A percentile compares a stretch with the other conserved stretches of the same genome.
Evolutionary conservation across 2,888 invertebrate species (phyloP).

Genomic region (Leptinotarsa haldemani): DNA sequence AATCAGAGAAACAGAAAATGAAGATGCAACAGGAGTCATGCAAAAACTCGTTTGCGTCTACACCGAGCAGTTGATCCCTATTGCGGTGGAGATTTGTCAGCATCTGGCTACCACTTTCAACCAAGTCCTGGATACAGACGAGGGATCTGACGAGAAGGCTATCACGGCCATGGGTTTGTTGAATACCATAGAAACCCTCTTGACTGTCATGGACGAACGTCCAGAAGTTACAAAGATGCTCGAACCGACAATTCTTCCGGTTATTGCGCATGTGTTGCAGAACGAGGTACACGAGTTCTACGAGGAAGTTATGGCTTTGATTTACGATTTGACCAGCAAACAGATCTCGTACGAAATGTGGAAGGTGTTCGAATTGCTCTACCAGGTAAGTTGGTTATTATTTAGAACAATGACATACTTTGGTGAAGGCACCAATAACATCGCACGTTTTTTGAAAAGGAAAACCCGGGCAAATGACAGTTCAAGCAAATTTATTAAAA

Average conservation of each 20-base stretch:
- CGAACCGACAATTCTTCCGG: constrained; percentile 92
- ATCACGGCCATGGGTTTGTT: constrained; percentile 97
- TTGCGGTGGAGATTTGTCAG: constrained; percentile 94
- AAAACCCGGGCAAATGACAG: too few species aligned
- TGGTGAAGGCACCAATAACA: too few species aligned
- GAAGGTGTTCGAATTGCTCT: constrained; percentile 91
- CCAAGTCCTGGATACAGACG: constrained; percentile 80
- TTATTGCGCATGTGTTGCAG: constrained; percentile 86
- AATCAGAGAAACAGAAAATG: constrained; percentile 96
- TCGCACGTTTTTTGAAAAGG: too few species aligned
- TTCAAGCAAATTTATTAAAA: too few species aligned
- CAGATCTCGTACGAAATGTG: constrained; percentile 94
- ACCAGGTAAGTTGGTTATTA: constrained; percentile 68
- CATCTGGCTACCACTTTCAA: constrained; percentile 90
- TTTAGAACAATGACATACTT: too few species aligned
- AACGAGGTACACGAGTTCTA: constrained; percentile 88
- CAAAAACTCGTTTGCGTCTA: constrained; percentile 94
- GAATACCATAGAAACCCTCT: constrained; percentile 94
- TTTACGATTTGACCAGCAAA: constrained; percentile 91
- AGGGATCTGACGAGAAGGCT: constrained; percentile 93
- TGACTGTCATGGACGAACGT: constrained; percentile 92
- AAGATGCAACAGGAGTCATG: constrained; percentile 95
- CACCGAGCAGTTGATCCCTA: constrained; percentile 87
- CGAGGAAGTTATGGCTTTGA: constrained; percentile 93
- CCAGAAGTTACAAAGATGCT: constrained; percentile 82